Evolutionary conservation across 2,113 vertebrate genomes (phyloP), one percentile per base, ranked within the genome.

Genomic region (Esox niger): DNA sequence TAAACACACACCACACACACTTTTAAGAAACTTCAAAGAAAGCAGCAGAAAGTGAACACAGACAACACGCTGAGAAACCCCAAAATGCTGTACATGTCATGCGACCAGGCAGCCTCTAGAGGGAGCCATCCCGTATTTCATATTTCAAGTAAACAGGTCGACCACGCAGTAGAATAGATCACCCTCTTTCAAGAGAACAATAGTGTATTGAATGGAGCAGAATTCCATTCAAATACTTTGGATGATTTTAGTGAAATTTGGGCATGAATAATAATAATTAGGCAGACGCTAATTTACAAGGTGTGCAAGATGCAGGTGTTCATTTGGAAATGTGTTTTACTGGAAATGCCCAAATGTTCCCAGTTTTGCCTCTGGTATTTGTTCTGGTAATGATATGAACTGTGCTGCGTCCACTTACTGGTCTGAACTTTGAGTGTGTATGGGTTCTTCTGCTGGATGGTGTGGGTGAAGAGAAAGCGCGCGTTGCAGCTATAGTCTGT

Each of bases 381-480:
- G n/a, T n/a, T n/a, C n/a, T n/a, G n/a, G n/a, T n/a, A n/a, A n/a
- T n/a, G n/a, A n/a, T n/a, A n/a, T n/a, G n/a, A n/a, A n/a, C n/a
- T 60, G 23, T 66, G 33, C n/a, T 33, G 46, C 27, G 1, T 0
- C 7, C 77, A 95, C 96, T 98, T 90, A 99, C 97, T 98, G 84
- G 93, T 93, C 62, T 91, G 90, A 68, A 99, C 94, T 90, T 91
- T 96, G 83, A 99, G 95, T 26, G 85, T 95, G 86, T 92, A 96
- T 2, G 97, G 94, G 79, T 99, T 98, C 82, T 99, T 99, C 90
- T 99, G 96, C 86, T 99, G 97, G 78, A 99, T 99, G 84, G 97
- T 99, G 85, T 98, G 95, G 21, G 96, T 99, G 85, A 97, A 98
- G 68, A 89, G 91, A 86, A 98, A 99, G 56, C 97, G 96, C 0